Evolutionary conservation across 1,140 invertebrate species (phyloP), one percentile per base, ranked within the genome.

Genomic region (Drosophila miranda): DNA sequence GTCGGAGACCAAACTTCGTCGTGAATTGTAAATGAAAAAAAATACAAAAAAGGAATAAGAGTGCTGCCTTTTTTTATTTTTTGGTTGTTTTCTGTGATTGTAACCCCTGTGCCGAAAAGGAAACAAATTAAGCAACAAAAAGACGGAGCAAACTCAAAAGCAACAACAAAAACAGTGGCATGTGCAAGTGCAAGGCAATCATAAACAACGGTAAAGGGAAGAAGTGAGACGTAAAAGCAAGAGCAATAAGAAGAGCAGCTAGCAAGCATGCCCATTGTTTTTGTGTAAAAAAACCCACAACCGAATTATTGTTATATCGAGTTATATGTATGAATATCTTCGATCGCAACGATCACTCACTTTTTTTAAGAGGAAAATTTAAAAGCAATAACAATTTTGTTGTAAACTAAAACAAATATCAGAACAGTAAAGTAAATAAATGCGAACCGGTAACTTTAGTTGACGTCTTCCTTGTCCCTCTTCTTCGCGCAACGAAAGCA

Each of bases 61-160:
- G 52, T 50, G 69, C 26, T 46, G 34, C 11, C 8, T 38, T 38
- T 38, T 38, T 38, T 42, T 46, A 28, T 48, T 23, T 44, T 26
- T 74, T 58, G 43, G 52, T 51, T 68, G 48, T 75, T 75, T 75
- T 74, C 62, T 75, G 57, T 73, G 57, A 49, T 78, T 83, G 82
- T 71, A 76, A 80, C 75, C 76, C 81, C 81, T 81, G 79, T 81
- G 61, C 54, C 63, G 67, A 82, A 73, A 82, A 72, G 50, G 63
- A 63, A 75, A 86, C 73, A 79, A 81, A 84, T 84, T 86, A 81
- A 83, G 59, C 80, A 80, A 80, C 66, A 84, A 84, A 86, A 84
- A 70, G 23, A 50, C 44, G 38, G 14, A 34, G 62, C 62, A 78
- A 38, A 38, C 34, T 13, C 34, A 13, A 59, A 64, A 78, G 70